Evolutionary conservation across 2,797 vertebrate species (phyloP), one percentile per base, ranked within the genome.

Genomic region (Hypotaenidia okinawae): DNA sequence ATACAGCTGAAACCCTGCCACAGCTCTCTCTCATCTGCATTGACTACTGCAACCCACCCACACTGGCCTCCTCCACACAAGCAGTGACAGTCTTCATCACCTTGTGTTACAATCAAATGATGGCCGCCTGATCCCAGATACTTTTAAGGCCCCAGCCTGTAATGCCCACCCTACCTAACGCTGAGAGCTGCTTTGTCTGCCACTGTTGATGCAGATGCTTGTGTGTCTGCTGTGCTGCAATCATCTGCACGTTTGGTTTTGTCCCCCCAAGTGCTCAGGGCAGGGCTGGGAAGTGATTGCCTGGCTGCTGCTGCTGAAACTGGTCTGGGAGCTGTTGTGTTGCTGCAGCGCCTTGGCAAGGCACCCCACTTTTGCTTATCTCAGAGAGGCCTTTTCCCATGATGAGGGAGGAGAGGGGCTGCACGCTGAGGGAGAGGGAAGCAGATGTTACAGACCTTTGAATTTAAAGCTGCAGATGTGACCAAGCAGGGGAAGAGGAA

Each of bases 171-270:
- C 23, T 55, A 11, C 0, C 0, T 81, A 59, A 55, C 27, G n/a
- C 41, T 6, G 28, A 77, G 43, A 25, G 43, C 28, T 19, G 15
- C 5, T 25, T 84, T 69, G 23, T 84, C 87, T 89, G 52, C 37
- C 33, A 15, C 22, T 47, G 5, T 35, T 66, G 54, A 45, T 84
- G 35, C 41, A 68, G 74, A 81, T 58, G 41, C 24, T 90, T 68
- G 23, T 32, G 4, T 10, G 1, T 58, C 41, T 87, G n/a, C 76
- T 68, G 41, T 0, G 0, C 16, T 39, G 28, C 62, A 30, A 72
- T 61, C 9, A n/a, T 55, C 68, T 68, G 54, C 21, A 33, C 1
- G 1, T 18, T 45, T 45, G 43, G 8, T 45, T 45, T 45, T 45
- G 43, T 45, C 8, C 43, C 43, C 43, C 17, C 43, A 45, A 18